Evolutionary conservation across 2,888 invertebrate genomes (phyloP).

Genomic region (Brenthis ino): DNA sequence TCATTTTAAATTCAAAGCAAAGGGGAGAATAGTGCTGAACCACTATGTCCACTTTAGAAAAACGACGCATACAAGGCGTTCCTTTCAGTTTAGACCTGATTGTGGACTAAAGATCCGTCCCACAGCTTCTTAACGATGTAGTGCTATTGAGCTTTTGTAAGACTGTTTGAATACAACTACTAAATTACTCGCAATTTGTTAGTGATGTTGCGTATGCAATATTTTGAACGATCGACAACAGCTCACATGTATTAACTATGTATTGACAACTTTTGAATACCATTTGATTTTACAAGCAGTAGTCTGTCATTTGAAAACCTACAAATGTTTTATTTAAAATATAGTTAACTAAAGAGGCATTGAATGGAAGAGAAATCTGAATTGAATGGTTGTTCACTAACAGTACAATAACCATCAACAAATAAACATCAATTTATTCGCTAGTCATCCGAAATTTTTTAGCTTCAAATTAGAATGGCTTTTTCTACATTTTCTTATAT

Average conservation of each 20-base stretch:
- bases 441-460: slow-evolving; percentile 13
- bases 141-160: not conserved
- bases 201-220: slow-evolving; percentile 13
- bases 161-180: not conserved
- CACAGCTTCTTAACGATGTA: slow-evolving; percentile 5
- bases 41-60: too few species aligned
- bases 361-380: slow-evolving; percentile 35
- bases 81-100: too few species aligned
- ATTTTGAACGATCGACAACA: slow-evolving; percentile 4
- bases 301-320: slow-evolving; percentile 10
- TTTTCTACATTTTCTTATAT: not conserved
- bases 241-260: not conserved
- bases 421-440: slow-evolving; percentile 20
- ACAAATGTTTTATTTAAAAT: slow-evolving; percentile 12
- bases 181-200: slow-evolving; percentile 15
- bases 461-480: not conserved
- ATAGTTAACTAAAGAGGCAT: slow-evolving; percentile 12
- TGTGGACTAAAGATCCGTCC: not conserved
- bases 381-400: slow-evolving; percentile 17
- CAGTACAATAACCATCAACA: slow-evolving; percentile 11
- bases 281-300: not conserved
- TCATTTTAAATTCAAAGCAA: too few species aligned
- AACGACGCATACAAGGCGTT: too few species aligned
- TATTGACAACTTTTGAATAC: slow-evolving; percentile 12
- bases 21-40: too few species aligned